Evolutionary conservation across 2,113 vertebrate genomes (phyloP).

Genomic region (Rattus norvegicus): GRCr8 NC_086035.1:29186501-29187000

Average conservation of each 20-base stretch:
- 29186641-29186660: background rate
- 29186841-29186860: background rate
- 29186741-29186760: background rate
- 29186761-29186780: background rate
- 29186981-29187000: background rate
- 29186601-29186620: background rate
- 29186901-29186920: background rate
- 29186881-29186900: background rate
- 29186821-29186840: background rate
- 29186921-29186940: no score
- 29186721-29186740: no score
- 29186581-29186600: background rate
- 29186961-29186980: background rate
- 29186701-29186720: background rate
- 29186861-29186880: background rate
- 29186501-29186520: background rate
- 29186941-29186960: background rate
- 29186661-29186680: background rate
- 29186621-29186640: no score
- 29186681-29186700: background rate
- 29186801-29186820: background rate
- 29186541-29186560: background rate
- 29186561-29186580: background rate
- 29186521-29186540: background rate
- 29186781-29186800: background rate